These are phyloP conservation scores for Menura novaehollandiae DNA, from an alignment of 2,113 vertebrate genomes.

Conservation along the genomic window DNA sequence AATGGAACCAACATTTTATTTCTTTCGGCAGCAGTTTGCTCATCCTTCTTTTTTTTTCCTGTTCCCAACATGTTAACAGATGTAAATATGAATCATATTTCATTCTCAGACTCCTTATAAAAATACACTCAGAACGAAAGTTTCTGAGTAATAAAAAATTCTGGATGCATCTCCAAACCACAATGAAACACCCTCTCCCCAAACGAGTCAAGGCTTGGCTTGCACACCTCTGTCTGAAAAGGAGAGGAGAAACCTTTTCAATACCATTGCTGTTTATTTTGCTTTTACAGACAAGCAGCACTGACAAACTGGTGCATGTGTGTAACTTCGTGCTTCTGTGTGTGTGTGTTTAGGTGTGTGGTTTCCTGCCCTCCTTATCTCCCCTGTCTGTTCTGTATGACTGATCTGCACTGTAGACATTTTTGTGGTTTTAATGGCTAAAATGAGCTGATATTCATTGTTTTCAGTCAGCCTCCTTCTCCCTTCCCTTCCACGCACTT, in stretches of 20 bases:
- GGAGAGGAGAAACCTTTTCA: neutral
- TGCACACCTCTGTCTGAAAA: slow-evolving; percentile 55
- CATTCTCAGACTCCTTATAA: slow-evolving; percentile 70
- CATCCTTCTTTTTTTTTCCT: neutral
- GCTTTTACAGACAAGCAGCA: slow-evolving; percentile 2
- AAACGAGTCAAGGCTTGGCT: slow-evolving; percentile 66
- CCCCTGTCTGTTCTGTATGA: slow-evolving; percentile 29
- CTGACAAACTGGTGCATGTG: neutral
- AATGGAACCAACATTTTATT: slow-evolving; percentile 11
- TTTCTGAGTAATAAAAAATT: slow-evolving; percentile 70
- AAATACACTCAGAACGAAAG: slow-evolving; percentile 49
- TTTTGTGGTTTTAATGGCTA: slow-evolving; percentile 51
- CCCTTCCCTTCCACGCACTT: neutral
- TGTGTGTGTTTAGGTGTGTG: neutral
- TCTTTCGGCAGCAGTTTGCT: slow-evolving; percentile 60
- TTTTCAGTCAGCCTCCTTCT: neutral
- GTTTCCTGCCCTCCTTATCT: slow-evolving; percentile 20
- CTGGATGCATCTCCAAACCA: slow-evolving; percentile 67
- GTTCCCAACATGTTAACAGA: slow-evolving; percentile 62
- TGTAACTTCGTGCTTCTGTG: neutral
- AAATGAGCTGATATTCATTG: neutral
- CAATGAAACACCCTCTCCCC: slow-evolving; percentile 60
- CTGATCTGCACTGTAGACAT: slow-evolving; percentile 52
- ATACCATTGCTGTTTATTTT: slow-evolving; percentile 36
- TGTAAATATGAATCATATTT: slow-evolving; percentile 75